phyloP scores from a whole-genome alignment of 2,797 vertebrate genomes.

The Anabas testudineus region DNA sequence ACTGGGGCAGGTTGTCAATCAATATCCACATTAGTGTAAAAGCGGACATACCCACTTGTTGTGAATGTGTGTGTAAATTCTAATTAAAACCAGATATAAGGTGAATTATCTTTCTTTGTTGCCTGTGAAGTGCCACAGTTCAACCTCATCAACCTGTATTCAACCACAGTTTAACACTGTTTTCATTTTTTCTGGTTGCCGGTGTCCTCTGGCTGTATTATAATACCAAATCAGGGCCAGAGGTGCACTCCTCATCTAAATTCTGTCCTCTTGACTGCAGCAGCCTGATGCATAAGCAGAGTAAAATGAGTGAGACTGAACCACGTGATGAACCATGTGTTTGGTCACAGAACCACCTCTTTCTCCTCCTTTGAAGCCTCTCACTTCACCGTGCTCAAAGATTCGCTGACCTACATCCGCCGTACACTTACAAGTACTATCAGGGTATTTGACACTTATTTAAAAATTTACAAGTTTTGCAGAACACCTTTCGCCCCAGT shows the following conservation, averaged over 20 bases:
- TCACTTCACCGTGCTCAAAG: constrained; percentile 24
- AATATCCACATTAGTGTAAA: neutral
- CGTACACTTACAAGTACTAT: constrained; percentile 19
- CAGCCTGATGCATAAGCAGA: constrained; percentile 30
- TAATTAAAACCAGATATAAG: constrained; percentile 3
- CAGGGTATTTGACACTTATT: constrained; percentile 33
- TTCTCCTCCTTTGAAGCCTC: constrained; percentile 24
- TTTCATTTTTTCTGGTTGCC: constrained; percentile 16
- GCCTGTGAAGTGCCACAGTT: constrained; percentile 11
- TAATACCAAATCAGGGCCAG: constrained; percentile 66
- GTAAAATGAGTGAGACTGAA: constrained; percentile 27
- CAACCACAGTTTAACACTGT: constrained; percentile 22
- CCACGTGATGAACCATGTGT: constrained; percentile 17
- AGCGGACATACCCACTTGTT: neutral
- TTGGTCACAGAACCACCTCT: constrained; percentile 19
- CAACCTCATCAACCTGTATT: constrained; percentile 40
- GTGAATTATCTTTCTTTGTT: constrained; percentile 2
- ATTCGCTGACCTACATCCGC: constrained; percentile 56
- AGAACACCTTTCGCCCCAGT: constrained; percentile 15
- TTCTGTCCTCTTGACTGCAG: constrained; percentile 60
- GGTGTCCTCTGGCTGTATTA: constrained; percentile 59
- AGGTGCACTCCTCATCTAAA: constrained; percentile 66
- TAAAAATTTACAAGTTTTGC: constrained; percentile 8
- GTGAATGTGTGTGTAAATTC: neutral
- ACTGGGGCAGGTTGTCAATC: no score